Conservation (phyloP, 2,113 vertebrate species). For the Rhabdomys dilectus region DNA sequence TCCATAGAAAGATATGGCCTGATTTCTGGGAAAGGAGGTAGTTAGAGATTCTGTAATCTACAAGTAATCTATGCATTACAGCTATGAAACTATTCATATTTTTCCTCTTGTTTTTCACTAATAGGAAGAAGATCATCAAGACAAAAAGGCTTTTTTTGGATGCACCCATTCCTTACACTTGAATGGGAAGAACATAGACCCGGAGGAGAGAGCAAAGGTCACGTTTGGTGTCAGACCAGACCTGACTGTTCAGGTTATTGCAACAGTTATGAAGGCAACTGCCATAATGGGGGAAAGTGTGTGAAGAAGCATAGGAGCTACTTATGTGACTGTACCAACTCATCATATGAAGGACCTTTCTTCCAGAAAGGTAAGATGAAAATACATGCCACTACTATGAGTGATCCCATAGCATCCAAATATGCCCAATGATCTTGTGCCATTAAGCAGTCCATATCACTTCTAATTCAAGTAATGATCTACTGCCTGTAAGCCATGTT, state of each 20-base stretch:
- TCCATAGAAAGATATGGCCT: neutral
- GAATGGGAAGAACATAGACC: constrained; percentile 93
- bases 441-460: neutral
- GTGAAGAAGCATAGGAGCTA: constrained; percentile 96
- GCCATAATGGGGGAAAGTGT: constrained; percentile 95
- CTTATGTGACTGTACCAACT: constrained; percentile 95
- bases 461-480: no score
- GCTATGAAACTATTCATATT: neutral
- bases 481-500: rapidly evolving
- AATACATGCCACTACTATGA: rapidly evolving
- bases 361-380: constrained; percentile 92
- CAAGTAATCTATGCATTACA: neutral
- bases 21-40: no score
- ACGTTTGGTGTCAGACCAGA: constrained; percentile 93
- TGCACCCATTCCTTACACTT: constrained; percentile 93
- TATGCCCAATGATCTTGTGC: rapidly evolving
- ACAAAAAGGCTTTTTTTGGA: constrained; percentile 94
- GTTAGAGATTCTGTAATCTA: neutral
- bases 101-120: neutral
- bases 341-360: constrained; percentile 94
- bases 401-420: rapidly evolving
- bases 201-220: constrained; percentile 94
- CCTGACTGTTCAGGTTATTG: constrained; percentile 96
- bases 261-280: constrained; percentile 94
- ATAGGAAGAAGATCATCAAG: constrained; percentile 94